Evolutionary conservation across 2,797 vertebrate species (phyloP).

Genomic region (Rhinophrynus dorsalis): DNA sequence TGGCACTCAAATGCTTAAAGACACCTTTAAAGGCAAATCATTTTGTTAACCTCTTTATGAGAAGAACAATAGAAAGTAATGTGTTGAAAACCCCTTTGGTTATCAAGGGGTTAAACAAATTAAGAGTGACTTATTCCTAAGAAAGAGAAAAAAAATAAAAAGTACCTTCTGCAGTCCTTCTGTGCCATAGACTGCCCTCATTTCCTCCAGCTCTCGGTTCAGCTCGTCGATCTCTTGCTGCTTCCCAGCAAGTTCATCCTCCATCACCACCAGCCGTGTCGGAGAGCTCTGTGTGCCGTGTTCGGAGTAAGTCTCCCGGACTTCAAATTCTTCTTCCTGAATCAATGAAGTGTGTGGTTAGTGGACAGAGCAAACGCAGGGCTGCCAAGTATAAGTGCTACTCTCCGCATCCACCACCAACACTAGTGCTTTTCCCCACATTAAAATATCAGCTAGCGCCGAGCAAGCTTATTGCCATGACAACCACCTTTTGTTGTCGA

Average conservation of each 20-base stretch:
- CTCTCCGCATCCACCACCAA: constrained; percentile 44
- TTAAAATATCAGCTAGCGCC: constrained; percentile 55
- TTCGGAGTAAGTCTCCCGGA: constrained; percentile 68
- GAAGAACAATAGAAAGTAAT: too few species aligned
- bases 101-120: too few species aligned
- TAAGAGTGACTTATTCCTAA: too few species aligned
- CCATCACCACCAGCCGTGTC: constrained; percentile 72
- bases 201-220: constrained; percentile 84
- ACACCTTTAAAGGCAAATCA: too few species aligned
- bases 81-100: too few species aligned
- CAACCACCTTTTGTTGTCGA: constrained; percentile 57
- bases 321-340: constrained; percentile 87
- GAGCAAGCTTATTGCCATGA: constrained; percentile 55
- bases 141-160: too few species aligned
- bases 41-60: too few species aligned
- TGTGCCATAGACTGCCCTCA: constrained; percentile 80
- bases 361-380: constrained; percentile 50
- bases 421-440: constrained; percentile 37
- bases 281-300: constrained; percentile 66
- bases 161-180: constrained; percentile 93
- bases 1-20: too few species aligned
- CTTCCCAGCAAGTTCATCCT: constrained; percentile 80
- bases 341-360: constrained; percentile 63
- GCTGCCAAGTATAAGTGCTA: constrained; percentile 54
- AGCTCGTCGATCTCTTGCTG: constrained; percentile 83